These are phyloP conservation scores for Drosophila quinaria DNA, from an alignment of 2,888 invertebrate species.

Conservation along the genomic window DNA sequence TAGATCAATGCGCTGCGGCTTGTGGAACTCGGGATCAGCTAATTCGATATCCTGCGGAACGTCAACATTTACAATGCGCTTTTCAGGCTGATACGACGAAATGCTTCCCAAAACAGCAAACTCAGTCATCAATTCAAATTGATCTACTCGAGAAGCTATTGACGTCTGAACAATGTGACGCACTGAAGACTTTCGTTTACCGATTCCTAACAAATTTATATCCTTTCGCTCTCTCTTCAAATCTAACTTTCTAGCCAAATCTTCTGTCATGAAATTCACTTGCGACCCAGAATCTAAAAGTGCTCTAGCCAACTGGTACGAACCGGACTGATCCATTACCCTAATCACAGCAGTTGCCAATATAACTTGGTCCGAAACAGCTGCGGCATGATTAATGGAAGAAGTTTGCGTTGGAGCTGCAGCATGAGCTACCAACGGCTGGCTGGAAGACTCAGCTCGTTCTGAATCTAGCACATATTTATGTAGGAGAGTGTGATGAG, in stretches of 20 bases:
- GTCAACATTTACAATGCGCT: not conserved
- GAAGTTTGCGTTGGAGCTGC: not conserved
- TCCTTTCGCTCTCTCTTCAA: constrained; percentile 2
- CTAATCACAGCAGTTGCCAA: not conserved
- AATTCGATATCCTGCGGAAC: constrained; percentile 1
- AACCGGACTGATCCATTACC: not conserved
- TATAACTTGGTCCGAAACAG: no score
- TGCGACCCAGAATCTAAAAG: constrained; percentile 4
- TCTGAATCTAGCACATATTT: not conserved
- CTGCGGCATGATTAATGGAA: not conserved
- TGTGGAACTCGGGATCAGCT: not conserved
- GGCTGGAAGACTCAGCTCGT: not conserved
- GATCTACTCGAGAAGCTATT: no score
- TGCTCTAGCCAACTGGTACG: not conserved
- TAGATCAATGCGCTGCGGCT: not conserved
- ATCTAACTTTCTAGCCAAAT: not conserved
- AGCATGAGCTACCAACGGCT: not conserved
- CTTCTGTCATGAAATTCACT: not conserved
- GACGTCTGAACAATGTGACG: no score
- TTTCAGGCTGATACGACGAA: not conserved
- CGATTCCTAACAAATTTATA: not conserved
- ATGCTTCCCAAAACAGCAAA: no score
- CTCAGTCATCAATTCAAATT: no score
- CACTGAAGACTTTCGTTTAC: no score
- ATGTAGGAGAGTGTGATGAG: not conserved